Conservation (phyloP, 2,888 invertebrate species). For the Eurois occulta region DNA sequence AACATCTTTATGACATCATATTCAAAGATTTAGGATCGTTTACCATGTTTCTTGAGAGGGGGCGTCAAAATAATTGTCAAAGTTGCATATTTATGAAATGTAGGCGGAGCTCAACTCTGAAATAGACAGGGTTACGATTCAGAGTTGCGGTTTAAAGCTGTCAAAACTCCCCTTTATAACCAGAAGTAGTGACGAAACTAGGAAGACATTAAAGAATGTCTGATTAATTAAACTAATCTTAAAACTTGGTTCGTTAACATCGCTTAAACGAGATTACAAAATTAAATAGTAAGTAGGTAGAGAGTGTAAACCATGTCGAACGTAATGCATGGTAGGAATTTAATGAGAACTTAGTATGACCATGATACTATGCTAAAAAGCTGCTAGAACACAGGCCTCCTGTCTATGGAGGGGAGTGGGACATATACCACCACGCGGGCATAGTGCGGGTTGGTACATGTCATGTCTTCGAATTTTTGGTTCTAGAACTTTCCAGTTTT, state of each 20-base stretch:
- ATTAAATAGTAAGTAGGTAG: not conserved
- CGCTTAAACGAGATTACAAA: constrained; percentile 12
- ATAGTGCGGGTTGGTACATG: not conserved
- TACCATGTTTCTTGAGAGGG: constrained; percentile 21
- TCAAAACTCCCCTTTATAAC: constrained; percentile 2
- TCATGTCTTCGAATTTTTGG: not conserved
- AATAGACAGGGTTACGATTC: constrained; percentile 30
- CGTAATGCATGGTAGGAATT: not conserved
- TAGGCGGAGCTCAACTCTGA: constrained; percentile 38
- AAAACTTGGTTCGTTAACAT: constrained; percentile 32
- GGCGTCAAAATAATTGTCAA: constrained; percentile 57
- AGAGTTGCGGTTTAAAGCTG: not conserved
- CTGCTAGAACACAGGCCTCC: too few species aligned
- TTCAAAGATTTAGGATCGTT: constrained; percentile 23
- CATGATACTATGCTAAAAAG: not conserved
- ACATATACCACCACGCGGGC: not conserved
- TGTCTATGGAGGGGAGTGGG: not conserved
- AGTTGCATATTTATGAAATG: constrained; percentile 51
- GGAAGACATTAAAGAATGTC: constrained; percentile 21
- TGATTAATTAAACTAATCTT: constrained; percentile 1
- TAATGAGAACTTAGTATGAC: not conserved
- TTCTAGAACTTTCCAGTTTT: not conserved
- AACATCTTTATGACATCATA: constrained; percentile 44
- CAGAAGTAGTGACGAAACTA: constrained; percentile 11
- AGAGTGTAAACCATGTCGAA: not conserved